Base-by-base conservation (phyloP, 2,888 invertebrate species). In the Cephalotes varians region DNA sequence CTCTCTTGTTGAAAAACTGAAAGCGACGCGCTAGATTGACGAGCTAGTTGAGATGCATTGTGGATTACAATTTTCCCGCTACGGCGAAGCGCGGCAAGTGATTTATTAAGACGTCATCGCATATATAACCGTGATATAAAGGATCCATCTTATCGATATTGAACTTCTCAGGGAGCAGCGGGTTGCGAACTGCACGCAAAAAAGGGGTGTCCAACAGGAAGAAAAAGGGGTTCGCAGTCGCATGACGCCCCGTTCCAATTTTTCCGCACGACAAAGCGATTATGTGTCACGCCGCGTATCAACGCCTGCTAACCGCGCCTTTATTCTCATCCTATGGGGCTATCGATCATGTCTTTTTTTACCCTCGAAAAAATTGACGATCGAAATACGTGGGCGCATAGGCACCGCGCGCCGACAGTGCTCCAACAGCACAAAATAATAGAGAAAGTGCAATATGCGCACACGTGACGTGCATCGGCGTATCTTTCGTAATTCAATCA, bases 251-350 rank as follows among this genome's bases (percentile, higher is more conserved):
- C 40, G 80, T 21, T 51, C 60, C 37, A 82, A 80, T 82, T 80
- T 80, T 69, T 80, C 71, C 71, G 44, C 80, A 69, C 82, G 69
- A 82, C 69, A 69, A 44, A 44, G 69, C 80, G 80, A 82, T 82
- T 82, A 80, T 40, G 83, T 49, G 76, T 47, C 62, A 34, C 56
- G 60, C 83, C 62, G 54, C 37, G 54, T 58, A 58, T 31, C 65
- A 58, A 64, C 60, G 49, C 64, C 64, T 18, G 34, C 71, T 49
- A 67, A 81, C 81, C 79, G 67, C 77, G 54, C 67, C 58, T 64
- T 64, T 74, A 56, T 56, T 56, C 77, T 64, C 44, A 31, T 64
- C 77, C 54, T 51, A 74, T n/a, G 37, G 49, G 28, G 9, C 54
- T 47, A 76, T 81, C 76, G 81, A 81, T 77, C 81, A 81, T 34